Evolutionary conservation across 2,888 invertebrate species (phyloP), one percentile per base, ranked within the genome.

Genomic region (Drosophila monieri): DNA sequence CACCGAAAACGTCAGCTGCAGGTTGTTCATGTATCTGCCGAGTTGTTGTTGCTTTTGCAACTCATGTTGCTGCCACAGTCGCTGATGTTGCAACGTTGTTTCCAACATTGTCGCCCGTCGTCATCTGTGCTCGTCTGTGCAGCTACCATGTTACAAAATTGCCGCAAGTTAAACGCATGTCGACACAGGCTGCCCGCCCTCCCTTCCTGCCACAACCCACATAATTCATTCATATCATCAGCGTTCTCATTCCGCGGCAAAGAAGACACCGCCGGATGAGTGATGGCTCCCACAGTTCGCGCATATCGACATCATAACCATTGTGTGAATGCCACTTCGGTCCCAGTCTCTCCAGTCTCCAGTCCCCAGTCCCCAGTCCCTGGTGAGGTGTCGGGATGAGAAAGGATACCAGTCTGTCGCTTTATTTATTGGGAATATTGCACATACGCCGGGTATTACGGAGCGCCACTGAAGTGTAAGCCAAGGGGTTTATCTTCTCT

Each of bases 151-250:
- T 87, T 80, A 76, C 84, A 74, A 78, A 83, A 88, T 80, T 85
- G 88, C 89, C 86, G 80, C 87, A 87, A 88, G 80, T 89, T 88
- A 80, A 88, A 88, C 89, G 87, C 77, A 81, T 88, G 88, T 85
- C 89, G 88, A 87, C 83, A 77, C 77, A 59, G 62, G 35, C 49
- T 25, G 44, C 47, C 30, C 39, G 15, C 35, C 25, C 8, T n/a
- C n/a, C 72, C 49, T 53, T 53, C 59, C 64, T 18, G 39, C 27
- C 30, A 51, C 66, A 78, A 77, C 76, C 76, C 88, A 75, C 89
- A 88, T 88, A 87, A 89, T 87, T 89, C 89, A 89, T 89, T 88
- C 89, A 89, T 89, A 89, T 85, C 88, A 79, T 80, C 88, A 86
- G 78, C 73, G 76, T 47, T 60, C 41, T 25, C 57, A 12, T 43